Evolutionary conservation across 2,888 invertebrate species (phyloP), one percentile per base, ranked within the genome.

Genomic region (Listrodromus nycthemerus): DNA sequence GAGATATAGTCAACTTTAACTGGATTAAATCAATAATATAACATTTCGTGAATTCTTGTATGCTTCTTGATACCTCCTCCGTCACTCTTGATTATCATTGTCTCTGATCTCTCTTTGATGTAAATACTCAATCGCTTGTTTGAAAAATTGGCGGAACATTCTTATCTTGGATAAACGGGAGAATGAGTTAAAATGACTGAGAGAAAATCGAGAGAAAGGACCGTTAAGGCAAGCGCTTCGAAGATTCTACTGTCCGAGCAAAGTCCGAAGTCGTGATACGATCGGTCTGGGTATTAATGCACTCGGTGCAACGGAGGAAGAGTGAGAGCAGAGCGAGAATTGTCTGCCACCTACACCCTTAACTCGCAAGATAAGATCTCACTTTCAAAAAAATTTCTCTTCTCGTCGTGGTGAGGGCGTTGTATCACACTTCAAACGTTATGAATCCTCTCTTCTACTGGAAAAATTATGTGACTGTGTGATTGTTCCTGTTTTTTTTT

Each of bases 311-410:
- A 66, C 80, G 48, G 74, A 74, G 74, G 67, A 66, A 16, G 74
- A 75, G 80, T 73, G 41, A 75, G 58, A 61, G 67, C 50, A 50
- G 50, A 50, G n/a, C 50, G 19, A 7, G 50, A 50, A 50, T 19
- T 19, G 50, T 50, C 50, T 66, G 58, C 80, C 80, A 80, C 80
- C 80, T 80, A 80, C 80, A 75, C 80, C 74, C 74, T 69, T 69
- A 80, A 74, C 58, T 66, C 80, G 69, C 75, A 61, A 69, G 80
- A 80, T 80, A 80, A 80, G 74, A 80, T 80, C 80, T 80, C 80
- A 52, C 75, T 80, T 63, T 67, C 74, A 74, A 80, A 80, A 66
- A 67, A 74, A 80, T 61, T 78, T 21, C 33, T 48, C 50, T 63
- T 77, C 77, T 69, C 66, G 55, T 80, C 74, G 61, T 67, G 73